Percentiles rank a stretch among this genome's conserved stretches.
These are phyloP conservation scores for Diarsia rubi DNA, from an alignment of 2,888 invertebrate genomes.

Conservation along the genomic window DNA sequence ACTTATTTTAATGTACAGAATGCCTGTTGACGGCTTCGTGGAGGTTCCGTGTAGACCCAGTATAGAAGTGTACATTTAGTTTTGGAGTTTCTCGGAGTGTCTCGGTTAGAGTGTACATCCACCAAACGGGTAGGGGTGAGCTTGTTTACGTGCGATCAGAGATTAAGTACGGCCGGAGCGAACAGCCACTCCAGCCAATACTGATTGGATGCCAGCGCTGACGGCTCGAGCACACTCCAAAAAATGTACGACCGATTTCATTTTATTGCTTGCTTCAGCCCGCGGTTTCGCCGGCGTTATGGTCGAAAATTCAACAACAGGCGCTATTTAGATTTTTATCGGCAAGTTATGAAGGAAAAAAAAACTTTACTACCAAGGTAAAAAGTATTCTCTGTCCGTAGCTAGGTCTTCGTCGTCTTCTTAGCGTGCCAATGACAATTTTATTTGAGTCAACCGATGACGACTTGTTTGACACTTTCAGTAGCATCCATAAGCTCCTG, in stretches of 20 bases:
- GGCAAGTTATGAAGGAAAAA: neutral
- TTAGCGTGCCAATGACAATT: no score
- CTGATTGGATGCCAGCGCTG: constrained; percentile 65
- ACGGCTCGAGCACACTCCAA: constrained; percentile 50
- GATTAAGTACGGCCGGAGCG: constrained; percentile 68
- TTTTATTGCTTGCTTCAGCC: constrained; percentile 7
- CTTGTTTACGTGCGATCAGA: constrained; percentile 65
- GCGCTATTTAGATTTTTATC: neutral
- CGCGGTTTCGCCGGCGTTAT: neutral
- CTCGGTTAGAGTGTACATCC: neutral
- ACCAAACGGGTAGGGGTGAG: constrained; percentile 22
- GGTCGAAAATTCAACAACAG: neutral
- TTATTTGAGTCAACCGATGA: no score
- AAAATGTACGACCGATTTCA: constrained; percentile 51
- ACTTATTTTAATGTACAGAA: no score
- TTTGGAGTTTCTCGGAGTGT: no score
- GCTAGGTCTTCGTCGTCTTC: neutral
- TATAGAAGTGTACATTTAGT: no score
- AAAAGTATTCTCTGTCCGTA: neutral
- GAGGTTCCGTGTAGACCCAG: neutral
- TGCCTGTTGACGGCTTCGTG: neutral
- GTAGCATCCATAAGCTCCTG: no score
- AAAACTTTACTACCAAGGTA: neutral
- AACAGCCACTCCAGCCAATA: constrained; percentile 60
- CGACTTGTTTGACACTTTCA: no score